Evolutionary conservation across 1,140 invertebrate species (phyloP).

Genomic region (Pseudomyrmex sp.): DNA sequence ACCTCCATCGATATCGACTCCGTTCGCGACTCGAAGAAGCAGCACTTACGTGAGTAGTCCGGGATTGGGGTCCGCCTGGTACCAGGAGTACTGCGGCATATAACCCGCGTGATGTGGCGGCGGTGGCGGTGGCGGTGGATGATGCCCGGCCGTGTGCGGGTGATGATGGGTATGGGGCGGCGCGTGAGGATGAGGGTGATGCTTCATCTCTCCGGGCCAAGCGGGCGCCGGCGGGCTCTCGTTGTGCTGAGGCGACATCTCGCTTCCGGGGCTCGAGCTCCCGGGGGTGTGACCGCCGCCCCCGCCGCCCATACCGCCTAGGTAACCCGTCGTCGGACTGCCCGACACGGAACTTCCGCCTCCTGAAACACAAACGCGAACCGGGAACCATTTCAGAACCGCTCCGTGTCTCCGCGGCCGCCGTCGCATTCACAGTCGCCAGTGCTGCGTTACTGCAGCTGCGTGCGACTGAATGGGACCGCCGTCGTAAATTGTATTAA

Average conservation of each 20-base stretch:
- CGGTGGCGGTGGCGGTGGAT: constrained; percentile 85
- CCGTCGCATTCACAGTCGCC: constrained; percentile 4
- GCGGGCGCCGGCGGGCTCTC: constrained; percentile 87
- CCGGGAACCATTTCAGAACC: constrained; percentile 37
- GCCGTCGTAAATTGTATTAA: constrained; percentile 55
- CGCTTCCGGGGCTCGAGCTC: constrained; percentile 86
- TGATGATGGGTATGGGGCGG: constrained; percentile 86
- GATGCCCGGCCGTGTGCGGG: constrained; percentile 87
- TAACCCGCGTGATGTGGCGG: constrained; percentile 86
- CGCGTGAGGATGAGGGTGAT: constrained; percentile 86
- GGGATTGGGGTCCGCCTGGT: constrained; percentile 90
- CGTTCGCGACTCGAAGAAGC: constrained; percentile 36
- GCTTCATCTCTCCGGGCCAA: constrained; percentile 91
- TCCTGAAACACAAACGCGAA: constrained; percentile 75
- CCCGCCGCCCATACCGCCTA: constrained; percentile 84
- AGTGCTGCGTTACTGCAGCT: constrained; percentile 38
- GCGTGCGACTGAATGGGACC: constrained; percentile 40
- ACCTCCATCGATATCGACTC: no score
- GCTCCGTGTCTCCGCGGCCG: constrained; percentile 10
- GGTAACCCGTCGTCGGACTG: constrained; percentile 83
- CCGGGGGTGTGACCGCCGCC: constrained; percentile 85
- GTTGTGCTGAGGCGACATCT: constrained; percentile 87
- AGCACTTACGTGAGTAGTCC: constrained; percentile 90
- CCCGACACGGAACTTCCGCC: constrained; percentile 83
- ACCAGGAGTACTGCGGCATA: constrained; percentile 92